Conservation (phyloP, 1,140 invertebrate genomes). For the Goniozus legneri region DNA sequence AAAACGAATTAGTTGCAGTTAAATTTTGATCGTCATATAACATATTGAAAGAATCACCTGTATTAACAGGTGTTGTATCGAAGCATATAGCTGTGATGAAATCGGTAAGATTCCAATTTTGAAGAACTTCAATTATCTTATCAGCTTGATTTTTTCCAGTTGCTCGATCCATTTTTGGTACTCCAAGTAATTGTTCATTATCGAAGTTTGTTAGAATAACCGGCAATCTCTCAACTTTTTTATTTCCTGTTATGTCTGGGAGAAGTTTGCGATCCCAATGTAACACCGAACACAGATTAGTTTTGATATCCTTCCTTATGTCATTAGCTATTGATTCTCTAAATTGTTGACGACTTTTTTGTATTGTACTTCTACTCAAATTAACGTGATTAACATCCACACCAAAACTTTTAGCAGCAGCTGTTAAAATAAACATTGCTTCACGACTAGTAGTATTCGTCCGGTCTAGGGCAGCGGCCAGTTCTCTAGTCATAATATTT, state of each 20-base stretch:
- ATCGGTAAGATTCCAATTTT: slow-evolving; percentile 15
- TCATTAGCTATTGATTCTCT: slow-evolving; percentile 10
- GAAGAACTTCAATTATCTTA: slow-evolving; percentile 22
- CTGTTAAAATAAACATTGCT: slow-evolving; percentile 15
- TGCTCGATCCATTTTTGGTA: slow-evolving; percentile 30
- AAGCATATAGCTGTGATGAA: slow-evolving; percentile 20
- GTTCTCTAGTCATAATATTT: slow-evolving; percentile 13
- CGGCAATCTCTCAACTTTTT: slow-evolving; percentile 32
- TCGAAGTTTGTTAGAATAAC: slow-evolving; percentile 23
- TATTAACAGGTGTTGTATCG: slow-evolving; percentile 20
- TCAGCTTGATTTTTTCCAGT: slow-evolving; percentile 24
- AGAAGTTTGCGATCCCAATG: slow-evolving; percentile 21
- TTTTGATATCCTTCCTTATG: slow-evolving; percentile 21
- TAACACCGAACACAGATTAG: slow-evolving; percentile 1
- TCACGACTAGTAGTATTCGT: slow-evolving; percentile 12
- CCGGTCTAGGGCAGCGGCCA: slow-evolving; percentile 16
- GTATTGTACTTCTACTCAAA: slow-evolving; percentile 14
- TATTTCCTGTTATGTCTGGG: slow-evolving; percentile 22
- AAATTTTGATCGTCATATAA: no score
- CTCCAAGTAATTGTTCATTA: slow-evolving; percentile 28
- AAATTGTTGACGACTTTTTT: slow-evolving; percentile 1
- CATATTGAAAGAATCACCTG: no score
- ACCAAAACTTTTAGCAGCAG: slow-evolving; percentile 7
- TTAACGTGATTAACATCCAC: slow-evolving; percentile 5
- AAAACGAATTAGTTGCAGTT: no score